These are phyloP conservation scores for Philaethria dido DNA, from an alignment of 2,888 invertebrate species.

Conservation along the genomic window DNA sequence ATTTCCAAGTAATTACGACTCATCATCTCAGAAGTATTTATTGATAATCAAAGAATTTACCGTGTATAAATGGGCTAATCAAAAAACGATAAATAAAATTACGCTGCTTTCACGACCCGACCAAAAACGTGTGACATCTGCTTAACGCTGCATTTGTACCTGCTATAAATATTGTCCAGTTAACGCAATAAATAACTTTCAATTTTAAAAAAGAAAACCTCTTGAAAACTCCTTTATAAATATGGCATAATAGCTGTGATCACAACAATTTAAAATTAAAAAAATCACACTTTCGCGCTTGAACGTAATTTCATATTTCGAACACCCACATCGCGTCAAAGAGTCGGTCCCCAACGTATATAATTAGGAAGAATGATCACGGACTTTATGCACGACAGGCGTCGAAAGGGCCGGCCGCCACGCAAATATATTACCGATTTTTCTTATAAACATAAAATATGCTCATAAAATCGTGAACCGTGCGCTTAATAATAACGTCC, in stretches of 20 bases:
- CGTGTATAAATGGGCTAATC: conserved; percentile 72
- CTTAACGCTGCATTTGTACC: conserved; percentile 65
- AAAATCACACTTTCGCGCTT: conserved; percentile 76
- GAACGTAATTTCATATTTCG: conserved; percentile 78
- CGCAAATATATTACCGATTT: conserved; percentile 77
- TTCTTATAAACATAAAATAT: conserved; percentile 73
- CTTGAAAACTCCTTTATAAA: conserved; percentile 51
- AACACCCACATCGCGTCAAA: conserved; percentile 79
- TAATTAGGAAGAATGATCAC: conserved; percentile 80
- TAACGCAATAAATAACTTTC: conserved; percentile 55
- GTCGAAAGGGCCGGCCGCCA: conserved; percentile 76
- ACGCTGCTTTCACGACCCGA: conserved; percentile 69
- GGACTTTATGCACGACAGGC: conserved; percentile 78
- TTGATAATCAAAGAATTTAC: conserved; percentile 43
- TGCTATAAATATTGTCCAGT: conserved; percentile 70
- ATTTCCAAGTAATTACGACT: conserved; percentile 8
- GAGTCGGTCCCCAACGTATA: conserved; percentile 63
- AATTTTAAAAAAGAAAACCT: conserved; percentile 46
- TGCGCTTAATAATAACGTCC: conserved; percentile 61
- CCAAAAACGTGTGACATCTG: conserved; percentile 65
- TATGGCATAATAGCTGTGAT: conserved; percentile 55
- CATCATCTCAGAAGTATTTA: conserved; percentile 20
- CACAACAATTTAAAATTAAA: conserved; percentile 55
- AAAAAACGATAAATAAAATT: conserved; percentile 81
- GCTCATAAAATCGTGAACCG: conserved; percentile 67